Base-by-base conservation (phyloP, 2,888 invertebrate genomes). In the Dermolepida albohirtum region DNA sequence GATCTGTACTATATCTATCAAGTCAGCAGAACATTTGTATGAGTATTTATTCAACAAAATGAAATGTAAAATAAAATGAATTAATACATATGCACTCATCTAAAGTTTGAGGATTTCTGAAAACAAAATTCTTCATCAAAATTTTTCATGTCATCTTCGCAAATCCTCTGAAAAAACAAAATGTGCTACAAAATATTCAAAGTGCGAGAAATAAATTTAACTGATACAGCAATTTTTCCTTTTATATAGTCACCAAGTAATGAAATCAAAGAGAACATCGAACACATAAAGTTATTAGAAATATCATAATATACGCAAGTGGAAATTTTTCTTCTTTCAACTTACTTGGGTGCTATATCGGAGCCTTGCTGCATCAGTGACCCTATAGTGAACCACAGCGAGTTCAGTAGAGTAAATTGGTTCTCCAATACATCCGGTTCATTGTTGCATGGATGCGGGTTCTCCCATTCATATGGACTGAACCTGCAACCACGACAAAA, bases 381-480 rank as follows among this genome's bases (percentile, higher is more conserved):
- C 82, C 93, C 93, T 83, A 95, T 94, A 85, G 94, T 94, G 88
- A 96, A 96, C 96, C 96, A 96, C 84, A 96, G 90, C 84, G 94
- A 93, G 89, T 95, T 95, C 85, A 93, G 89, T 82, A 95, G 88
- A 79, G 92, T 93, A 89, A 95, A 93, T 86, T 92, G 93, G 87
- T 96, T 95, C 88, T 95, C 93, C 84, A 94, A 86, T 80, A 92
- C 90, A 82, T 92, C 92, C 77, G 93, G 91, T 85, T 94, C 93
- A 79, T 91, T 91, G 84, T 92, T 89, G 87, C 92, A 93, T 81
- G 91, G 91, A 87, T 92, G 89, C 76, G 94, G 93, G 86, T 92
- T 93, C 87, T 94, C 93, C 94, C 94, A 94, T 88, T 96, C 96
- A 87, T 95, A 95, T 78, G 96, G 95, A 85, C 92, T 93, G 88